Evolutionary conservation across 2,797 vertebrate species (phyloP), one percentile per base, ranked within the genome.

Genomic region (Hozukius guyotensis): DNA sequence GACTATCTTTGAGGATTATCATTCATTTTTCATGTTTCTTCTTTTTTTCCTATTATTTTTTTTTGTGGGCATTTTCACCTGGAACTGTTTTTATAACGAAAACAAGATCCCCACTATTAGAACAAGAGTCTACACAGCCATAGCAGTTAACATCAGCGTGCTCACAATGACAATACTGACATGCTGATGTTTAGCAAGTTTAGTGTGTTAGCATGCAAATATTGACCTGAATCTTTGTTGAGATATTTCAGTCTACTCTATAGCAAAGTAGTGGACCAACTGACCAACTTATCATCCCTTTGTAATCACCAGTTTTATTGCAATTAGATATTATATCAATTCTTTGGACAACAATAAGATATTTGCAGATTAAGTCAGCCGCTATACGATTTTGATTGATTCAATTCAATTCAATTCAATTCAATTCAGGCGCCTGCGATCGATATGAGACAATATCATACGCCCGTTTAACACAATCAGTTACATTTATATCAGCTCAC

Each of bases 21-120:
- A 72, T 82, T 31, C 14, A 81, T 83, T 78, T 87, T 82, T 78
- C n/a, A 78, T 36, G 66, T 52, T 22, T 42, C 38, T 16, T 71
- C 22, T 38, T 24, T 38, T 36, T 36, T 36, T 46, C 14, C 60
- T 36, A n/a, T 34, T 36, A 13, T 63, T 24, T 14, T 9, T 9
- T n/a, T 53, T 53, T n/a, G 8, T 20, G 20, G 32, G n/a, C 32
- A 63, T 36, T 63, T 63, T 22, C 3, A 14, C 25, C 57, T 12
- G 5, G 22, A 64, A 16, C 18, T 67, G 31, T 46, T 71, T 69
- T 36, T 25, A 65, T 49, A 31, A 49, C 34, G 4, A 42, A 34
- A 57, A 80, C 5, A 22, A 52, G 11, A 75, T 64, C 22, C 31
- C 20, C 22, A 29, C 22, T 32, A 60, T 60, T 81, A 38, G 18